Base-by-base conservation (phyloP, 2,888 invertebrate genomes). In the Muschampia plurimacula region DNA sequence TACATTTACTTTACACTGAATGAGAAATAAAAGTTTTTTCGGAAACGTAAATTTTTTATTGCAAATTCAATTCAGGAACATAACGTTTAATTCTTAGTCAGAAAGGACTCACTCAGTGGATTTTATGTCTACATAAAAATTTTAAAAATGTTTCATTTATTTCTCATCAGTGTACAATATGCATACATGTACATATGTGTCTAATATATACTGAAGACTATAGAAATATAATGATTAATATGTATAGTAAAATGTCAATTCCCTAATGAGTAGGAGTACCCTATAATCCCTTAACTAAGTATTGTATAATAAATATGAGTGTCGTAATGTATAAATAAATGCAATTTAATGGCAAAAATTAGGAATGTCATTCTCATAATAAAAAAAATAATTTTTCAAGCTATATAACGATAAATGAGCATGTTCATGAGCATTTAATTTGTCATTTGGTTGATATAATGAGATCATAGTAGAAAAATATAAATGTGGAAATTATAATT, bases 291-390 rank as follows among this genome's bases (percentile, higher is more conserved):
- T 86, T 88, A 89, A 79, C 84, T 83, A 86, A 80, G 78, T 83
- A 36, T 72, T 73, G 82, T 81, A 81, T 77, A 73, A 75, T 75
- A 74, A 77, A 78, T 78, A 79, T 74, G 77, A 77, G 77, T 74
- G 74, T 36, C 9, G 36, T 79, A 77, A 22, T 74, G 78, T 81
- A 78, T 84, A 88, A 87, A 90, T 12, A 91, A 92, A 92, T 92
- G 92, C 91, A 91, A 88, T 86, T 15, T 81, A 89, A 92, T 91
- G 91, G 91, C 91, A 87, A 41, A 84, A 84, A 74, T 79, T 81
- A 85, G 89, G 89, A 90, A 92, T 90, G 88, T 87, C 81, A 81
- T 74, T n/a, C n/a, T n/a, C n/a, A 77, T 76, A 67, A 60, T 65
- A 2, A 57, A 57, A 57, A 67, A 57, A 41, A 15, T 36, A 28